Conservation (phyloP, 2,113 vertebrate genomes). For the Hippocampus barbouri region DNA sequence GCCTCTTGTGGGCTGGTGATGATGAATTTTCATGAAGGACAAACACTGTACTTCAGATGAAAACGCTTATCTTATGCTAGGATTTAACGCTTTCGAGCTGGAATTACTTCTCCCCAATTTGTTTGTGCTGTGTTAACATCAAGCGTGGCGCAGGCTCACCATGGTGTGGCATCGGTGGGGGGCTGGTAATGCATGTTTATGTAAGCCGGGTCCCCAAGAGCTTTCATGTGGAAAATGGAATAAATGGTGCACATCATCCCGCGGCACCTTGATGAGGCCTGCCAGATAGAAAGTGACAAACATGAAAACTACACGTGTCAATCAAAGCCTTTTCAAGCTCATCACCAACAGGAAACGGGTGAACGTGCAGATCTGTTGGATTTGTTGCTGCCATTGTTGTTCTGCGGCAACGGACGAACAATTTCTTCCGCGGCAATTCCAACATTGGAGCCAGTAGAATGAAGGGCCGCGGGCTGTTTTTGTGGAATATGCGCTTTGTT, state of each 20-base stretch:
- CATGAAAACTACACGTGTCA: constrained; percentile 25
- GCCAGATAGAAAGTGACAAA: constrained; percentile 28
- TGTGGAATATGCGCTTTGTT: constrained; percentile 30
- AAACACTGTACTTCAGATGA: constrained; percentile 64
- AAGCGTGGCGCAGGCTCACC: constrained; percentile 11
- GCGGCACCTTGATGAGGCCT: constrained; percentile 30
- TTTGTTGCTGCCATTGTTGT: constrained; percentile 3
- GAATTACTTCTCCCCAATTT: constrained; percentile 63
- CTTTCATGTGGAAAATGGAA: constrained; percentile 61
- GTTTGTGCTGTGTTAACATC: constrained; percentile 61
- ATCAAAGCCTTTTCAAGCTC: constrained; percentile 15
- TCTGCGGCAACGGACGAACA: constrained; percentile 12
- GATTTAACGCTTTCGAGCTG: constrained; percentile 64
- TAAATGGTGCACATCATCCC: constrained; percentile 42
- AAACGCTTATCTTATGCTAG: constrained; percentile 58
- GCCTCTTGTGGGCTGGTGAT: constrained; percentile 58
- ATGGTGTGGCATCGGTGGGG: constrained; percentile 10
- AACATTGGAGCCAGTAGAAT: constrained; percentile 26
- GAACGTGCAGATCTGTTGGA: constrained; percentile 15
- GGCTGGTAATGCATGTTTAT: constrained; percentile 44
- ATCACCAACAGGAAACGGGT: constrained; percentile 5
- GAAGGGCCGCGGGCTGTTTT: constrained; percentile 20
- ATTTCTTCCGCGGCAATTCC: constrained; percentile 22
- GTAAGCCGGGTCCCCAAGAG: constrained; percentile 39
- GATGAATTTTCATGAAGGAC: constrained; percentile 74